These are phyloP conservation scores for Calephelis nemesis DNA, from an alignment of 1,140 invertebrate genomes.

Conservation along the genomic window DNA sequence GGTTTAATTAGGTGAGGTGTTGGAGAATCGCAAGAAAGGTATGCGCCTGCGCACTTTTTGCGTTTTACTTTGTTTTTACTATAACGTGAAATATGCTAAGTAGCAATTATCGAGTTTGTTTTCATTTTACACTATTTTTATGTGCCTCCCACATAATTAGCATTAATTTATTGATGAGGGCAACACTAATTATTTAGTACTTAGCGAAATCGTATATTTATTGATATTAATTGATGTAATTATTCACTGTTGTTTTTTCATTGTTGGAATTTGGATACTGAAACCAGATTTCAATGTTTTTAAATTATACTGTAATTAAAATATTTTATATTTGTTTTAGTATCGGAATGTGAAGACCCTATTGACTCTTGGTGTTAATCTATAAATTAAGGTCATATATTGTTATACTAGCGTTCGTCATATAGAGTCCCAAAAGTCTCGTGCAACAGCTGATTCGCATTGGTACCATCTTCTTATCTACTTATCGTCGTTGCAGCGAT, in stretches of 20 bases:
- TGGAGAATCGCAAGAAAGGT: slow-evolving; percentile 38
- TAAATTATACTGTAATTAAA: not conserved
- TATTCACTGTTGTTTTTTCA: not conserved
- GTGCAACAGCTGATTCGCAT: too few relatives aligned
- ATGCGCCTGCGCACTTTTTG: slow-evolving; percentile 52
- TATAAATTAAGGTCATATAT: too few relatives aligned
- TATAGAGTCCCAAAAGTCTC: too few relatives aligned
- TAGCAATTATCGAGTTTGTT: slow-evolving; percentile 28
- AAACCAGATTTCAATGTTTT: not conserved
- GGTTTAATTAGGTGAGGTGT: slow-evolving; percentile 64
- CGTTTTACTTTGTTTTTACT: slow-evolving; percentile 20
- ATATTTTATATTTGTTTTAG: too few relatives aligned
- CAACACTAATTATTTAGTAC: slow-evolving; percentile 8
- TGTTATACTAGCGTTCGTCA: too few relatives aligned
- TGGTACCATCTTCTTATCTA: too few relatives aligned
- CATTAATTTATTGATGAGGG: slow-evolving; percentile 8
- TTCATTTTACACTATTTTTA: slow-evolving; percentile 25
- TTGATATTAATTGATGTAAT: not conserved
- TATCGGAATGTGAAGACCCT: too few relatives aligned
- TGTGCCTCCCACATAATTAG: slow-evolving; percentile 9
- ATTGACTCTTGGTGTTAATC: too few relatives aligned
- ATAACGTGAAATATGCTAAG: slow-evolving; percentile 33
- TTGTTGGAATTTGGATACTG: not conserved
- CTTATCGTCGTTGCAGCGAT: too few relatives aligned
- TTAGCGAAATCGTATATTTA: not conserved